Base-by-base conservation (phyloP, 2,888 invertebrate genomes). In the Tenthredo mesomela region DNA sequence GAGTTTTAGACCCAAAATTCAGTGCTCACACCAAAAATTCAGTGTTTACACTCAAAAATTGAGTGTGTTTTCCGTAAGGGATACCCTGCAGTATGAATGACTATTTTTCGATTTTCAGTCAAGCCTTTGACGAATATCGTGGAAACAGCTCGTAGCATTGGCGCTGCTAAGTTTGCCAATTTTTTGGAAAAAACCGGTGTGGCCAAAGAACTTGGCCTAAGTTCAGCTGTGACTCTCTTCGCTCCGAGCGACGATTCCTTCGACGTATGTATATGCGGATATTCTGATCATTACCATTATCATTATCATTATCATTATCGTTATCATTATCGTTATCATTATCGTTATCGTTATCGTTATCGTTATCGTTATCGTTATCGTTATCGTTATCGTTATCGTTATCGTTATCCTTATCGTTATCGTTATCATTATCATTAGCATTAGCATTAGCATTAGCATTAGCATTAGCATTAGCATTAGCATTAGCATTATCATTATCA, bases 191-290 rank as follows among this genome's bases (percentile, higher is more conserved):
- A 93, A 75, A 92, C 94, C 6, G 94, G 94, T 2, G 87, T 94
- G 37, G 92, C 91, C 5, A 89, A 90, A 18, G 91, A 93, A 50
- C 90, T 94, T 25, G 88, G 89, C 29, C 92, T 91, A 2, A 93
- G 94, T 0, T 93, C 93, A 1, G 93, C 94, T 0, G 94, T 91
- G 89, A 94, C 94, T 0, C 90, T 94, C 25, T 94, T 94, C 87
- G 94, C 93, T 0, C 94, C 94, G 0, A 90, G 93, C 40, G 94
- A 94, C 86, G 89, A 92, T 80, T 94, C 94, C 9, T 94, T 94
- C 86, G 91, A 94, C 86, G 94, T 94, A 89, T 29, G 70, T 65
- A 65, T 65, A n/a, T n/a, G 12, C 3, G 2, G 47, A 15, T 47
- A 15, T 47, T 47, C 15, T 80, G 33, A 18, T 40, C 18, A 61